Evolutionary conservation across 64 coral and sea anemone genomes (phyloP).

Genomic region (Trachythela sp.): DNA sequence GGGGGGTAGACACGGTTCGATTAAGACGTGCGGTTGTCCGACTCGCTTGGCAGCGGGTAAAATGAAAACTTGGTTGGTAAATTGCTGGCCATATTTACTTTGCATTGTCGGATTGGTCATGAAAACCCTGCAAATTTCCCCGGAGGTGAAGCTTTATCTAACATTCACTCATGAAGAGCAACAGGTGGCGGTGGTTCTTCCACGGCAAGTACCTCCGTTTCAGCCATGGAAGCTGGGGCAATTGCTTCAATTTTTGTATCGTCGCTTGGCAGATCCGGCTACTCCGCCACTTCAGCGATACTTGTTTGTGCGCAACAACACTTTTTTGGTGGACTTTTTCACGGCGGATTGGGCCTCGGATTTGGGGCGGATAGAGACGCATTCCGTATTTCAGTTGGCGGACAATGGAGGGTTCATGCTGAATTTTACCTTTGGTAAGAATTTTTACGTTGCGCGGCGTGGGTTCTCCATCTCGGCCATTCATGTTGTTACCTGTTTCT

Average conservation of each 20-base stretch:
- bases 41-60: not conserved
- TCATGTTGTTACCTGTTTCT: not conserved
- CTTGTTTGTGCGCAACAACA: not conserved
- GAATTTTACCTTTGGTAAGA: slow-evolving; percentile 7
- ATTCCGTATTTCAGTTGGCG: not conserved
- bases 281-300: not conserved
- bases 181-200: not conserved
- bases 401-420: not conserved
- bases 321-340: not conserved
- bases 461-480: not conserved
- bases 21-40: not conserved
- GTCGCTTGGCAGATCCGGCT: not conserved
- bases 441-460: not conserved
- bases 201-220: not conserved
- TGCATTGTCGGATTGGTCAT: not conserved
- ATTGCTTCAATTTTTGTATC: not conserved
- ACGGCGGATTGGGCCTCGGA: not conserved
- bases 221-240: not conserved
- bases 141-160: not conserved
- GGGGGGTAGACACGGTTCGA: not conserved
- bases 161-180: not conserved
- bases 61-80: not conserved
- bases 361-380: not conserved
- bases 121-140: not conserved
- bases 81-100: not conserved